Base-by-base conservation (phyloP, 35 echinoderm and acorn worm species). In the Ophioderma brevispina region DNA sequence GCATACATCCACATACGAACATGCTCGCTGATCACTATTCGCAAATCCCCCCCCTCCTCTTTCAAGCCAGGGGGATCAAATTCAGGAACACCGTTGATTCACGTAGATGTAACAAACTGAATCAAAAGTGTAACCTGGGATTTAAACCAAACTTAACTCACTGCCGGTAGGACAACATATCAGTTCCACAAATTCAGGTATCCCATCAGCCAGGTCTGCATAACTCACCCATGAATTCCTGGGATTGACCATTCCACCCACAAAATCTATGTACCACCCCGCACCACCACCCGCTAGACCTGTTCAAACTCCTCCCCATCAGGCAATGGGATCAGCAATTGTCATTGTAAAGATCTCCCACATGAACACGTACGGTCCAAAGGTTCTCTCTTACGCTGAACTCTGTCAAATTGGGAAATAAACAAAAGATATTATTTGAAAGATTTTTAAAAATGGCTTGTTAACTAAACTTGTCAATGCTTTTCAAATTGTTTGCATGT, bases 151-250 rank as follows among this genome's bases (percentile, higher is more conserved):
- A 13, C 59, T 70, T 30, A 70, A 8, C 59, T 70, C 78, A 82
- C 89, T 99, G 13, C 85, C 46, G 14, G 59, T 35, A 85, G 39
- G 0, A 99, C 39, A 31, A 80, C 33, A 37, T 81, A 99, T 30
- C n/a, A 35, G 49, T 81, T 99, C 97, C 15, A n/a, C 75, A 75
- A 95, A 95, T 78, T 99, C 97, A 35, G 97, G 97, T 34, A 93
- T 89, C 15, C 81, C 87, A 82, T 99, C 97, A 5, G 80, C 55
- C 76, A 87, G n/a, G n/a, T n/a, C 25, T 14, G 94, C 75, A 21
- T 38, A 39, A 1, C 95, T 39, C 19, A 70, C 80, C 31, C 93
- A 86, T 1, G 40, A 75, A 33, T 85, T 83, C 46, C 21, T 79
- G 63, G 28, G 83, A 83, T 88, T 99, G 97, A 37, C 87, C 64